Evolutionary conservation across 2,888 invertebrate genomes (phyloP).

Genomic region (Ophion slaviceki): DNA sequence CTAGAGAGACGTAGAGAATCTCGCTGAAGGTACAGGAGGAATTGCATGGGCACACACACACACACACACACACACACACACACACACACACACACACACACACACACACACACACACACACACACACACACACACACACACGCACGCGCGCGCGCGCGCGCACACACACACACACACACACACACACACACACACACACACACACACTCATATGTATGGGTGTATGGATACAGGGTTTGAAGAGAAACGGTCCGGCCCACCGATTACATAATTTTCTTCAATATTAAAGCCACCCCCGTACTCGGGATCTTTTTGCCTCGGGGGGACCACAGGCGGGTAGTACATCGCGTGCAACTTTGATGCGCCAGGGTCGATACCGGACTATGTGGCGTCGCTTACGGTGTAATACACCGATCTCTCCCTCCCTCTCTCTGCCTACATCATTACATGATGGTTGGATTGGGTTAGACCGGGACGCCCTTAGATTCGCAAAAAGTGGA

Average conservation of each 20-base stretch:
- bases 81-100: slow-evolving; percentile 19
- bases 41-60: slow-evolving; percentile 1
- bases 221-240: slow-evolving; percentile 63
- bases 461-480: slow-evolving; percentile 55
- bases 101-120: slow-evolving; percentile 28
- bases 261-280: slow-evolving; percentile 82
- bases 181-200: too few species aligned
- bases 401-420: slow-evolving; percentile 17
- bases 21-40: slow-evolving; percentile 58
- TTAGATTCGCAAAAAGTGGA: slow-evolving; percentile 20
- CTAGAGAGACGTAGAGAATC: slow-evolving; percentile 61
- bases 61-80: slow-evolving; percentile 28
- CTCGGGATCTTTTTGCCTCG: slow-evolving; percentile 62
- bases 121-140: slow-evolving; percentile 19
- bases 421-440: slow-evolving; percentile 37
- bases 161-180: too few species aligned
- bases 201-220: slow-evolving; percentile 26
- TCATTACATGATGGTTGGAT: slow-evolving; percentile 51
- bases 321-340: slow-evolving; percentile 51
- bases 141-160: too few species aligned
- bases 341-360: slow-evolving; percentile 81
- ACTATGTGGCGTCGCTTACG: slow-evolving; percentile 61
- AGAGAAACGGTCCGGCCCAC: slow-evolving; percentile 68
- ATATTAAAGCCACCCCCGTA: slow-evolving; percentile 78
- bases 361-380: slow-evolving; percentile 76